phyloP scores from a whole-genome alignment of 2,113 vertebrate species.

The Salvelinus namaycush region DNA sequence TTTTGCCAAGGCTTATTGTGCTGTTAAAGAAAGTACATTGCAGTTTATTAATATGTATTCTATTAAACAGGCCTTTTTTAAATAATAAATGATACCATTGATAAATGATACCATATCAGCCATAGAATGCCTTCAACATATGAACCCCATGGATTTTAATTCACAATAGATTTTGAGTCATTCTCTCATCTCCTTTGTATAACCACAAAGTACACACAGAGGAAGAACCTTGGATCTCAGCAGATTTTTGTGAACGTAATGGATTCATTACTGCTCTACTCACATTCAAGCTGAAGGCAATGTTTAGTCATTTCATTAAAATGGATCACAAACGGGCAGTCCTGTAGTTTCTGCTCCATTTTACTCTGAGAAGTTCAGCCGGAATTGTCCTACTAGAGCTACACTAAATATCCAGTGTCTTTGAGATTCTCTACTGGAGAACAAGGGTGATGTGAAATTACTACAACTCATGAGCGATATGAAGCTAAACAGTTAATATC shows the following conservation, averaged over 20 bases:
- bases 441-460: conserved; percentile 17
- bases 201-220: conserved; percentile 22
- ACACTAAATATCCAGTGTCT: conserved; percentile 26
- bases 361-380: conserved; percentile 35
- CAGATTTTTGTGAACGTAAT: conserved; percentile 46
- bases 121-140: too few species aligned
- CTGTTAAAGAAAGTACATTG: too few species aligned
- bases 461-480: too few species aligned
- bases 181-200: conserved; percentile 10
- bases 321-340: conserved; percentile 60
- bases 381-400: conserved; percentile 2
- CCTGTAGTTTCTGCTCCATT: conserved; percentile 62
- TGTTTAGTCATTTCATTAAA: conserved; percentile 72
- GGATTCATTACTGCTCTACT: conserved; percentile 13
- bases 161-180: too few species aligned
- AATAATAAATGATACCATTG: too few species aligned
- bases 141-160: too few species aligned
- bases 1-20: too few species aligned
- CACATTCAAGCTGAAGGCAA: conserved; percentile 56
- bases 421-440: conserved; percentile 2
- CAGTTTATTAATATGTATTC: too few species aligned
- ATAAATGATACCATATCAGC: too few species aligned
- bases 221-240: conserved; percentile 8
- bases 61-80: too few species aligned
- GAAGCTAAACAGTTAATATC: too few species aligned